A percentile compares a stretch with the other conserved stretches of the same genome.
These are phyloP conservation scores for Caenorhabditis drosophilae DNA, from an alignment of 2,888 invertebrate genomes.

Conservation along the genomic window DNA sequence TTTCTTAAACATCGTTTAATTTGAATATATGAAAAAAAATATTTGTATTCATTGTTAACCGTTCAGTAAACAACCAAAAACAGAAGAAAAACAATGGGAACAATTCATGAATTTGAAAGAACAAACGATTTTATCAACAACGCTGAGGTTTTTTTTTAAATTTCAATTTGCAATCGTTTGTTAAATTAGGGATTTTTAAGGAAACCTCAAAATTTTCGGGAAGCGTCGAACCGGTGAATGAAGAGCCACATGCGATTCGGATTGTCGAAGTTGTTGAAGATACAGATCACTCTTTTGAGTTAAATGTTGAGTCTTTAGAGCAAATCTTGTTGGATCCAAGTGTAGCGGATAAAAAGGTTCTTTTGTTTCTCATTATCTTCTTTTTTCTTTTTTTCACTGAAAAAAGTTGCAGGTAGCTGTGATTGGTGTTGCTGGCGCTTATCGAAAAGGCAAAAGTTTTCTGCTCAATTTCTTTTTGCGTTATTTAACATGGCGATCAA, in stretches of 20 bases:
- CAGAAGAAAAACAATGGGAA: too few relatives aligned
- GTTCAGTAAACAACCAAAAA: too few relatives aligned
- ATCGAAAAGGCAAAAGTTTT: slow-evolving; percentile 56
- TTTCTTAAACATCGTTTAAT: too few relatives aligned
- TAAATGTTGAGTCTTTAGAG: slow-evolving; percentile 70
- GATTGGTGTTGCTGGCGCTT: slow-evolving; percentile 57
- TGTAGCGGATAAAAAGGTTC: slow-evolving; percentile 59
- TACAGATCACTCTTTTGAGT: slow-evolving; percentile 46
- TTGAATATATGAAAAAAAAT: too few relatives aligned
- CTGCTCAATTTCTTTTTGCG: slow-evolving; percentile 58
- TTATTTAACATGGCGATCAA: slow-evolving; percentile 49
- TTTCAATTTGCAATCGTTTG: too few relatives aligned
- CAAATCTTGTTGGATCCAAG: slow-evolving; percentile 68
- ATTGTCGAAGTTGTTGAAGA: slow-evolving; percentile 52
- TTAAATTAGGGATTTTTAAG: too few relatives aligned
- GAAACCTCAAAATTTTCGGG: slow-evolving; percentile 3
- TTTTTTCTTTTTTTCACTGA: too few relatives aligned
- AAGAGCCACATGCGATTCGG: slow-evolving; percentile 36
- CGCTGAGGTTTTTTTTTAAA: too few relatives aligned
- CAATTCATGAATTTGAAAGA: too few relatives aligned
- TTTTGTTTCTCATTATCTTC: too few relatives aligned
- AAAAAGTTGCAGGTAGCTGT: slow-evolving; percentile 56
- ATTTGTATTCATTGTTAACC: too few relatives aligned
- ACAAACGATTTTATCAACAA: too few relatives aligned
- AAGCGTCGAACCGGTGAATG: background rate